Percentiles rank a stretch among this genome's conserved stretches.
Evolutionary conservation across 2,888 invertebrate genomes (phyloP).

Genomic region (Gymnosoma rotundatum): DNA sequence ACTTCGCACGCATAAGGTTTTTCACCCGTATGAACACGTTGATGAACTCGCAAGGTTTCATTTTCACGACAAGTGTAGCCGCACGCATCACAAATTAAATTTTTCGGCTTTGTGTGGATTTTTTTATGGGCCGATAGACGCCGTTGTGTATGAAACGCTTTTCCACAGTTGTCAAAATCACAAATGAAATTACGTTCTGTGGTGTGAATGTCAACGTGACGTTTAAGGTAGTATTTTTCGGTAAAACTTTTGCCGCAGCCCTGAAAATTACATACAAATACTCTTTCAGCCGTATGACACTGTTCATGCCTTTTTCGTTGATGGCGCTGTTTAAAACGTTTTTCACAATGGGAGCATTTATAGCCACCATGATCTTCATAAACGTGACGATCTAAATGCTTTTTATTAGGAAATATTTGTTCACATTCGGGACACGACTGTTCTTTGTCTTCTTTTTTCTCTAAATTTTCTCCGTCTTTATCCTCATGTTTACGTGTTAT

Average conservation of each 20-base stretch:
- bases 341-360: constrained; percentile 72
- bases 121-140: constrained; percentile 75
- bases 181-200: constrained; percentile 75
- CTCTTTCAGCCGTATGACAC: constrained; percentile 74
- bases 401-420: constrained; percentile 58
- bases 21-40: constrained; percentile 78
- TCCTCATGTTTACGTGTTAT: constrained; percentile 67
- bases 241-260: constrained; percentile 77
- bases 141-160: constrained; percentile 75
- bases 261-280: constrained; percentile 74
- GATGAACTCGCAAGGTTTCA: constrained; percentile 77
- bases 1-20: constrained; percentile 74
- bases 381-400: constrained; percentile 59
- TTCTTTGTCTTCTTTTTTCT: constrained; percentile 60
- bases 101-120: constrained; percentile 75
- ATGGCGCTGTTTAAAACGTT: constrained; percentile 76
- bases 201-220: constrained; percentile 75
- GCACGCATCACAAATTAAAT: constrained; percentile 31
- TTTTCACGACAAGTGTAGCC: constrained; percentile 72
- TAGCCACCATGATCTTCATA: constrained; percentile 61
- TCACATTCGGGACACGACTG: constrained; percentile 64
- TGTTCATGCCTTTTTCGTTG: constrained; percentile 76
- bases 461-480: constrained; percentile 14
- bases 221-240: constrained; percentile 73
- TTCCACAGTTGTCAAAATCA: constrained; percentile 75